Evolutionary conservation across 2,113 vertebrate genomes (phyloP), one percentile per base, ranked within the genome.

Genomic region (Cyphomyrus discorhynchus): DNA sequence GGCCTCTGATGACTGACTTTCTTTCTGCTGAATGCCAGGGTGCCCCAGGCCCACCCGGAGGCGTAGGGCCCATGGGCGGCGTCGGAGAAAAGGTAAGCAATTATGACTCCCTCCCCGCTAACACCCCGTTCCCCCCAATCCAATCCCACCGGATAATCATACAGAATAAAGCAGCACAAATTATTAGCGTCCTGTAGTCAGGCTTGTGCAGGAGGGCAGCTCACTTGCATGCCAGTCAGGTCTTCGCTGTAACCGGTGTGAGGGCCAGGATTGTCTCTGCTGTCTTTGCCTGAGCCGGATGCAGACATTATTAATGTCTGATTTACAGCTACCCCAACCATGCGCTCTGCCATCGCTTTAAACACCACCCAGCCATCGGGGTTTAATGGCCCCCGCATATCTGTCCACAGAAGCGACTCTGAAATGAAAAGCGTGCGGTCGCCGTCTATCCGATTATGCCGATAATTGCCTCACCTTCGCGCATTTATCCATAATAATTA

Each of bases 11-110:
- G 86, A 42, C 50, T 35, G 27, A 50, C 31, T 35, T 88, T 24
- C 19, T 62, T 87, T 77, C 31, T 87, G 13, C 88, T 53, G 88
- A 17, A 56, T 90, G 74, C 90, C 92, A 99, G 98, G 98, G 98
- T 95, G 97, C 98, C 88, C 98, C 97, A 96, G 98, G 98, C 6
- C 98, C 97, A 0, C 94, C 97, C 10, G 98, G 98, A 91, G 97
- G 97, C 88, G 90, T 99, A 0, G 98, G 98, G 49, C 92, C 97
- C 47, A 96, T 97, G 94, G 98, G 98, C 92, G 97, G 95, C 39
- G 96, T 98, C 91, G 98, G 98, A 92, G 97, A 99, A 90, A 99
- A 99, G 96, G 98, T 99, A 93, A 95, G 94, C 84, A 89, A 88
- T 80, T 24, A 35, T 62, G 35, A 21, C 15, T 31, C 86, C 10